Percentiles rank a stretch among this genome's conserved stretches.
These are phyloP conservation scores for Melangyna quadrimaculata DNA, from an alignment of 2,888 invertebrate genomes.

Conservation along the genomic window DNA sequence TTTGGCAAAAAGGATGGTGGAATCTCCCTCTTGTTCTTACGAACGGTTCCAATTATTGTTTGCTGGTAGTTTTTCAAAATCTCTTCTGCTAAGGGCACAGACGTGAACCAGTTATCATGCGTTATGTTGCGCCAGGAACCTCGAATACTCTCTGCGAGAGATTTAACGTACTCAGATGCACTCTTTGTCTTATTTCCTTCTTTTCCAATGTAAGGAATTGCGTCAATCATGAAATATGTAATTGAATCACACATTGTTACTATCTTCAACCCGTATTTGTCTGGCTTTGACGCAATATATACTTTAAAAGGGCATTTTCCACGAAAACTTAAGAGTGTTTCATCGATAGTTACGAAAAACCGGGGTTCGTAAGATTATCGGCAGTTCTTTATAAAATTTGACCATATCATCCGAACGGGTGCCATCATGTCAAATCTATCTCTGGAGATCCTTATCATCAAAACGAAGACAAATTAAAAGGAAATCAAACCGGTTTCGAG, in stretches of 20 bases:
- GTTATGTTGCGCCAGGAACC: conserved; percentile 60
- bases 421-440: background rate
- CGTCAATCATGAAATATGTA: background rate
- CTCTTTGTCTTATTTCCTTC: background rate
- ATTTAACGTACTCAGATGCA: background rate
- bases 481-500: conserved; percentile 22
- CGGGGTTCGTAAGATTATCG: conserved; percentile 34
- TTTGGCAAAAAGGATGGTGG: conserved; percentile 45
- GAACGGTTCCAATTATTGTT: conserved; percentile 72
- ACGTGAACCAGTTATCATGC: conserved; percentile 62
- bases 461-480: conserved; percentile 19
- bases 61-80: background rate
- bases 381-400: conserved; percentile 26
- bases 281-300: too few relatives aligned
- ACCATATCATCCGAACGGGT: conserved; percentile 9
- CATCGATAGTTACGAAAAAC: background rate
- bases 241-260: too few relatives aligned
- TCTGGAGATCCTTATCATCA: conserved; percentile 1
- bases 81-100: conserved; percentile 74
- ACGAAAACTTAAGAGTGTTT: background rate
- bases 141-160: background rate
- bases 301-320: background rate
- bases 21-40: conserved; percentile 76
- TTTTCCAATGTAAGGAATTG: background rate
- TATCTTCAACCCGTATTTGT: too few relatives aligned